Base-by-base conservation (phyloP, 2,113 vertebrate species). In the Egretta garzetta region DNA sequence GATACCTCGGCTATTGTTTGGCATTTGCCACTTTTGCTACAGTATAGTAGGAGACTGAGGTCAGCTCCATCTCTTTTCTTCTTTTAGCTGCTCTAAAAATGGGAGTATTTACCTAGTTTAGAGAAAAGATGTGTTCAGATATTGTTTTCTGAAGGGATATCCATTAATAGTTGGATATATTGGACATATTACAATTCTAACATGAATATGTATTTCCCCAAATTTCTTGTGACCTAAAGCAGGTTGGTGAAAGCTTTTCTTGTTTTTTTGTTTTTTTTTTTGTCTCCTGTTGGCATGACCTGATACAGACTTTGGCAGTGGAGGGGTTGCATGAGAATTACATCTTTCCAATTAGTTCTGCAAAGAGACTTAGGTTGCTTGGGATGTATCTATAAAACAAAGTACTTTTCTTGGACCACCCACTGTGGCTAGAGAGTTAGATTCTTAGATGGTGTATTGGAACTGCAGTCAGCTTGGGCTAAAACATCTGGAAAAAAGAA, bases 351-450 rank as follows among this genome's bases (percentile, higher is more conserved):
- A 2, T n/a, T 33, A 13, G 20, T 47, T 91, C 24, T 93, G 39
- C 33, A 63, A 24, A 59, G 62, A 80, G 32, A 23, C 16, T 26
- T 12, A 30, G 30, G 27, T 73, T 82, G 62, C 27, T 88, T 5
- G 14, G 67, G 50, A 18, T 74, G 55, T 70, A 20, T 28, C 56
- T 74, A 17, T 80, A 41, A 77, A 83, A 88, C 73, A 95, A 93
- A 85, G 67, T 24, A 21, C 77, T 80, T 68, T 58, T 70, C 45
- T 62, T 10, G 3, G 93, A 39, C 95, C 95, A 97, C 96, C 88
- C 79, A 0, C 63, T 32, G 23, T 66, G 75, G 39, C n/a, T 63
- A 49, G 32, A 37, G 37, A 64, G 50, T 55, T 74, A 70, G 33
- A 14, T 37, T 53, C 74, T 66, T 73, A 53, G 3, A 2, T 43